Evolutionary conservation across 2,888 invertebrate species (phyloP).

Genomic region (Chydorus sphaericus): DNA sequence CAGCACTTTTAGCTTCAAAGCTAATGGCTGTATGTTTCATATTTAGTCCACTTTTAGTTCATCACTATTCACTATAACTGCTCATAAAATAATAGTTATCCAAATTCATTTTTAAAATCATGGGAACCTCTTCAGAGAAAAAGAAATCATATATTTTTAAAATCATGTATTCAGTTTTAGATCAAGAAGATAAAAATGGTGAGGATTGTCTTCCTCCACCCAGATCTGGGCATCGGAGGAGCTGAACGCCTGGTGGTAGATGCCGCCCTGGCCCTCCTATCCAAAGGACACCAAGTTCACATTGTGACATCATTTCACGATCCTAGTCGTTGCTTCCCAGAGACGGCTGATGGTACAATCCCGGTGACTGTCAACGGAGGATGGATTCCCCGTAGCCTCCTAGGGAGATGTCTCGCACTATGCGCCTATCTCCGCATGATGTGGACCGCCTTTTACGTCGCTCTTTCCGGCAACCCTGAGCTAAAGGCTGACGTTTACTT

Average conservation of each 20-base stretch:
- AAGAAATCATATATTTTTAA: too few relatives aligned
- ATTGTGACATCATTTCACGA: constrained; percentile 94
- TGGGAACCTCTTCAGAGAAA: too few relatives aligned
- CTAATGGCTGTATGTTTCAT: too few relatives aligned
- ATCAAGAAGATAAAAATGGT: too few relatives aligned
- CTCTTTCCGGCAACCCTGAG: constrained; percentile 50
- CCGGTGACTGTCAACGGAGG: constrained; percentile 68
- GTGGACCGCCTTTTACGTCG: constrained; percentile 70
- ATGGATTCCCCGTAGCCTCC: constrained; percentile 81
- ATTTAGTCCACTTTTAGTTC: too few relatives aligned
- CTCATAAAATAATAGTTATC: too few relatives aligned
- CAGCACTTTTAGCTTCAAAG: too few relatives aligned
- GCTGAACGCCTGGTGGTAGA: constrained; percentile 94
- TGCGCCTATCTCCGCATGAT: constrained; percentile 90
- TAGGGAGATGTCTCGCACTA: constrained; percentile 73
- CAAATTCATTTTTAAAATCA: too few relatives aligned
- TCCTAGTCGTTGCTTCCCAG: constrained; percentile 78
- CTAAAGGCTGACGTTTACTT: constrained; percentile 66
- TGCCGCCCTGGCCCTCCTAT: constrained; percentile 77
- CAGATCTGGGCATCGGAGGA: constrained; percentile 96
- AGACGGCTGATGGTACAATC: constrained; percentile 70
- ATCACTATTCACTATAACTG: too few relatives aligned
- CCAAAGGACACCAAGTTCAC: constrained; percentile 62
- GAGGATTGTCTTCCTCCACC: constrained; percentile 66
- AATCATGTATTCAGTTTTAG: too few relatives aligned